Conservation (phyloP, 2,797 vertebrate species). For the Sorex maritimensis region DNA sequence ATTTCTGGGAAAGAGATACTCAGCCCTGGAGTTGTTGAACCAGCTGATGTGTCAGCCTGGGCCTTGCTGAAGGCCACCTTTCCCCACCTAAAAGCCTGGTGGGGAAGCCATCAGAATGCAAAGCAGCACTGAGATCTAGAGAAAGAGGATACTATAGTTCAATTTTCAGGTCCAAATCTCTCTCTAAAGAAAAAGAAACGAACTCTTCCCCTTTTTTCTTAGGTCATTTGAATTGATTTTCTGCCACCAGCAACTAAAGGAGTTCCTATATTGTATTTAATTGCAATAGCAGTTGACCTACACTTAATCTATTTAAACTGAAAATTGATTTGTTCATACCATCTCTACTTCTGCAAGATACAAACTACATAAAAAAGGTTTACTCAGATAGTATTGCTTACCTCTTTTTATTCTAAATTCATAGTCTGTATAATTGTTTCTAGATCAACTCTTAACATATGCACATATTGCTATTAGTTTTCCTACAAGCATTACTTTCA, state of each 20-base stretch:
- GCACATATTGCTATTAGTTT: too few species aligned
- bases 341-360: conserved; percentile 7
- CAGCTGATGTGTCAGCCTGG: not conserved
- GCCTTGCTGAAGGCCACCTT: not conserved
- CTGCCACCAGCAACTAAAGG: conserved; percentile 38
- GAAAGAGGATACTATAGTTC: not conserved
- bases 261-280: conserved; percentile 67
- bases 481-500: too few species aligned
- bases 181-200: not conserved
- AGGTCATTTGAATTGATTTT: conserved; percentile 64
- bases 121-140: conserved; percentile 36
- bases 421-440: too few species aligned
- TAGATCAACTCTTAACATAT: too few species aligned
- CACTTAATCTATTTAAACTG: conserved; percentile 73
- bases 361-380: not conserved
- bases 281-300: conserved; percentile 49
- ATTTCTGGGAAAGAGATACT: not conserved
- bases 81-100: fast-evolving
- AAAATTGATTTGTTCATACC: conserved; percentile 46
- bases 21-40: not conserved
- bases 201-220: conserved; percentile 21
- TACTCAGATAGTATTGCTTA: conserved; percentile 23
- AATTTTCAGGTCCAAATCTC: conserved; percentile 3
- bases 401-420: conserved; percentile 23
- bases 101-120: conserved; percentile 3